Conservation (phyloP, 1,140 invertebrate genomes). For the Campoletis sonorensis region DNA sequence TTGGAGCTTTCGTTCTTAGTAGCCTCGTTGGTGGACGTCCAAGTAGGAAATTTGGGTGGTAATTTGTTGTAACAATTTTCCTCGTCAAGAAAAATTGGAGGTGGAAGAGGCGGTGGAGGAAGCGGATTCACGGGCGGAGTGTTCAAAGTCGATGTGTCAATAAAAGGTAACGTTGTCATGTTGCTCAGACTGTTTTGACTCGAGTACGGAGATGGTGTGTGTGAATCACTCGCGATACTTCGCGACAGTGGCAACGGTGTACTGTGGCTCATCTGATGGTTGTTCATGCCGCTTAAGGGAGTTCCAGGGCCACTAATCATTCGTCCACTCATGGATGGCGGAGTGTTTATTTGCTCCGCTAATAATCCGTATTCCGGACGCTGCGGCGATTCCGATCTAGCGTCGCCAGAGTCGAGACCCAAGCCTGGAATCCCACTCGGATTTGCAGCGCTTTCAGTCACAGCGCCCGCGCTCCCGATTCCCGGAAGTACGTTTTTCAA, state of each 20-base stretch:
- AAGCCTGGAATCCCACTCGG: constrained; percentile 70
- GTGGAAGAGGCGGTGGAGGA: constrained; percentile 80
- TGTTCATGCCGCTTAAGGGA: constrained; percentile 55
- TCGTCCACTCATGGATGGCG: constrained; percentile 64
- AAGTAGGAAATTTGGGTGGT: constrained; percentile 77
- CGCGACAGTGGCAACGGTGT: constrained; percentile 64
- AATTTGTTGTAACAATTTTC: constrained; percentile 75
- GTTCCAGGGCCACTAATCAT: constrained; percentile 55
- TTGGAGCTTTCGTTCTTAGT: constrained; percentile 63
- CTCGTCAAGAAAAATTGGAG: constrained; percentile 76
- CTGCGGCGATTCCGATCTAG: constrained; percentile 60
- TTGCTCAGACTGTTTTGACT: constrained; percentile 72
- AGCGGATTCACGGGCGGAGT: constrained; percentile 69
- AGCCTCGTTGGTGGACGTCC: constrained; percentile 70
- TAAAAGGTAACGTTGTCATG: constrained; percentile 59
- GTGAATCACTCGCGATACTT: constrained; percentile 38
- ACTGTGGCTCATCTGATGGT: constrained; percentile 68
- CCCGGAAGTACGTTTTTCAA: constrained; percentile 71
- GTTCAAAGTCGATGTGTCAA: constrained; percentile 49
- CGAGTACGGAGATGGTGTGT: constrained; percentile 50
- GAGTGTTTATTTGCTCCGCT: constrained; percentile 55
- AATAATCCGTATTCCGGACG: constrained; percentile 66
- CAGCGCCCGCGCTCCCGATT: constrained; percentile 53
- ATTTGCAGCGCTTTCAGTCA: constrained; percentile 59
- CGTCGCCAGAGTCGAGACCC: constrained; percentile 68